These are phyloP conservation scores for Coleophora deauratella DNA, from an alignment of 2,888 invertebrate genomes.

Conservation along the genomic window DNA sequence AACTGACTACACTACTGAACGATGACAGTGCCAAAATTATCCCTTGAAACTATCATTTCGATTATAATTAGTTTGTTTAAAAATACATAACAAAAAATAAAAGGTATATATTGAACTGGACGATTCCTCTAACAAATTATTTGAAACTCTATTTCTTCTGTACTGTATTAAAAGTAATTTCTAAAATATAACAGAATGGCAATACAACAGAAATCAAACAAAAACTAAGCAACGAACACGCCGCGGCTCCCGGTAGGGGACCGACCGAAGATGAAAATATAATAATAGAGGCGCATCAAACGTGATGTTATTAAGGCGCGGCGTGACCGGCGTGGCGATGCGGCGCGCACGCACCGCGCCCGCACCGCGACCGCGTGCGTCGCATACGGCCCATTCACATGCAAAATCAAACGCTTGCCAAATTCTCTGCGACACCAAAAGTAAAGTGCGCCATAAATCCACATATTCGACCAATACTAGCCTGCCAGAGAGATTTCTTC, in stretches of 20 bases:
- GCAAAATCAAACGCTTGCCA: constrained; percentile 53
- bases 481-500: constrained; percentile 21
- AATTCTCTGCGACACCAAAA: constrained; percentile 37
- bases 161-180: no score
- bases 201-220: constrained; percentile 30
- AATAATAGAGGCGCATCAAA: constrained; percentile 74
- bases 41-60: no score
- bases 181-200: no score
- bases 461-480: constrained; percentile 22
- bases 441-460: constrained; percentile 38
- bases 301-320: constrained; percentile 71
- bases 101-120: no score
- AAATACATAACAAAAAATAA: no score
- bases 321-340: constrained; percentile 60
- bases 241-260: constrained; percentile 59
- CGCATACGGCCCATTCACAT: constrained; percentile 60
- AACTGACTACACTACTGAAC: no score
- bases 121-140: no score
- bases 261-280: constrained; percentile 68
- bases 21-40: no score
- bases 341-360: constrained; percentile 33
- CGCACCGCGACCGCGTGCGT: constrained; percentile 57
- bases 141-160: no score
- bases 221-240: constrained; percentile 31
- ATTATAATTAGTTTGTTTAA: no score